Base-by-base conservation (phyloP, 2,888 invertebrate species). In the Tenthredo livida region DNA sequence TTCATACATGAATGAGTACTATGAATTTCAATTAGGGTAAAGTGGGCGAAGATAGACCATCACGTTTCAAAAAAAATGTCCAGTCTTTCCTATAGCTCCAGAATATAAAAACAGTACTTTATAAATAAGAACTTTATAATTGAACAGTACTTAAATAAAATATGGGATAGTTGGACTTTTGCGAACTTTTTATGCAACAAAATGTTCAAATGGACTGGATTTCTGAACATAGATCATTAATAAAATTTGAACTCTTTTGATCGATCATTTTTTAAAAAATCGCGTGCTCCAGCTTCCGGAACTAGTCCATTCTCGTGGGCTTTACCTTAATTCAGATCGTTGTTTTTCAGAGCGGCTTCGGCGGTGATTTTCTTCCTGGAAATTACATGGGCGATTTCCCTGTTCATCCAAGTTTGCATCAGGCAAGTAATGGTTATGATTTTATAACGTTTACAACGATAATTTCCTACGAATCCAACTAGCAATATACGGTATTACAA, bases 321-420 rank as follows among this genome's bases (percentile, higher is more conserved):
- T 37, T 12, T 3, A 40, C 12, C 12, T 21, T 21, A 72, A 37
- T 37, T 40, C 4, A n/a, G 1, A 43, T 37, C 7, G 5, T 70
- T 84, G 33, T n/a, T 85, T 94, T 94, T 84, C 94, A 96, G 96
- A 93, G 94, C 94, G 88, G 94, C 94, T 84, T 94, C 96, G 84
- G 92, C 94, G 58, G 88, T 95, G 88, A 94, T 96, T 86, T 94
- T 96, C 88, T 94, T 96, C 89, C 93, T 95, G 86, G 96, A 96
- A 93, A 94, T 95, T 85, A 95, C 95, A 86, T 96, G 96, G 96
- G 95, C 95, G 85, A 94, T 96, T 89, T 95, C 95, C 67, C 93
- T 96, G 85, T 96, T 96, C 91, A 93, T 96, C 85, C 95, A 95
- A 89, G 93, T 96, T 84, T 94, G 94, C 89, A 89, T 94, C 87